Base-by-base conservation (phyloP, 2,113 vertebrate species). In the Phycodurus eques region DNA sequence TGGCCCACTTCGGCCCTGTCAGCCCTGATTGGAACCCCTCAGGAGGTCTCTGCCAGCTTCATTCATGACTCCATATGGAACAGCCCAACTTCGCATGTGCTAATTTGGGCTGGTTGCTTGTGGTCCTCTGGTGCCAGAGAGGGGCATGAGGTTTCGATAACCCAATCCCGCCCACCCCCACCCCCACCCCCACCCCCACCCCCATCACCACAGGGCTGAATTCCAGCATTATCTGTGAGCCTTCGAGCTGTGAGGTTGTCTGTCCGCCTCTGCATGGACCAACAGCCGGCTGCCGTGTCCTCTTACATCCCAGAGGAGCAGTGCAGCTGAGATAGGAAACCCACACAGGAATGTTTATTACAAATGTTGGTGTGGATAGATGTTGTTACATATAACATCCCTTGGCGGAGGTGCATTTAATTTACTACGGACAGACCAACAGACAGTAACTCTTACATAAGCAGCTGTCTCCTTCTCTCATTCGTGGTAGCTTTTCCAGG, bases 21-120 rank as follows among this genome's bases (percentile, higher is more conserved):
- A 80, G 79, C 54, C 68, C 70, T 75, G 87, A 86, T 85, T 77
- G 80, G 82, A 60, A 81, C 67, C 85, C 74, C 87, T 91, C 76
- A 63, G 78, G 73, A 61, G 83, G 75, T 80, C 81, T 83, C 73
- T 72, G 74, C 68, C 76, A 63, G 68, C 77, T 77, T 82, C 77
- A 74, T 86, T 83, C 88, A 82, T 84, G 88, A 85, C 90, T 92
- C 76, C 89, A 90, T 89, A 92, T 88, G 88, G 90, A 90, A 65
- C 62, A 20, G 71, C 73, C 68, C 75, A 68, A 57, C 74, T 77
- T 75, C 79, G 67, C 67, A 17, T 70, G 82, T 66, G 83, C 90
- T 93, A 93, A 93, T 91, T 92, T 90, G 89, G 89, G 91, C 83
- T 83, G 68, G 68, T 86, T 80, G 83, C 82, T 89, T 67, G 46